Base-by-base conservation (phyloP, 2,888 invertebrate genomes). In the Pilophorus perplexus region DNA sequence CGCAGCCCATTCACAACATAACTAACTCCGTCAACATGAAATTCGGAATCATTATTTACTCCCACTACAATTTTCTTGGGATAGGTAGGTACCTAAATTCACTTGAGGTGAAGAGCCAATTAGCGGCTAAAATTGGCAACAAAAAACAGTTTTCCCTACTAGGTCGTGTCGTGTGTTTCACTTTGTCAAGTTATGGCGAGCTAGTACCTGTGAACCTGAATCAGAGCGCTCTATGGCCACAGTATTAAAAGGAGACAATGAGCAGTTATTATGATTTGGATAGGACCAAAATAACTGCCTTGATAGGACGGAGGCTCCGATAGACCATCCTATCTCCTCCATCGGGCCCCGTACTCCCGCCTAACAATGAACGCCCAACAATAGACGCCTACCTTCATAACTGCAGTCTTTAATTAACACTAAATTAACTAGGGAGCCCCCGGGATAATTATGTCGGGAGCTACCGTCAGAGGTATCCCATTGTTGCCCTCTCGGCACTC, bases 391-490 rank as follows among this genome's bases (percentile, higher is more conserved):
- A 46, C 44, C 62, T 62, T 46, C 62, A 48, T 62, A 62, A 62
- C 62, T 62, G 62, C 62, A 44, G 62, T 62, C 62, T 62, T 62
- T 62, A 62, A 62, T 62, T 62, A 62, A 62, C 62, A 48, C 62
- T 46, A 62, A 62, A 62, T 62, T 62, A 62, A 62, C 62, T 62
- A 62, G 48, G 62, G 62, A 62, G 62, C 62, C 42, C 52, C 20
- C 20, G 28, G 42, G 46, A 48, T 62, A 62, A 62, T 62, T 62
- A 62, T 46, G 46, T 62, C n/a, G 28, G 42, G 28, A 62, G 62
- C 62, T 62, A 62, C 62, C 28, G 62, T 37, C 44, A 28, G 40
- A 44, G 25, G 44, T n/a, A n/a, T n/a, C n/a, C 62, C 28, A 46
- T 62, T 62, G 59, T 59, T 38, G 42, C 14, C 6, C 28, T 28